Evolutionary conservation across 2,797 vertebrate species (phyloP).

Genomic region (Sarcoramphus papa): DNA sequence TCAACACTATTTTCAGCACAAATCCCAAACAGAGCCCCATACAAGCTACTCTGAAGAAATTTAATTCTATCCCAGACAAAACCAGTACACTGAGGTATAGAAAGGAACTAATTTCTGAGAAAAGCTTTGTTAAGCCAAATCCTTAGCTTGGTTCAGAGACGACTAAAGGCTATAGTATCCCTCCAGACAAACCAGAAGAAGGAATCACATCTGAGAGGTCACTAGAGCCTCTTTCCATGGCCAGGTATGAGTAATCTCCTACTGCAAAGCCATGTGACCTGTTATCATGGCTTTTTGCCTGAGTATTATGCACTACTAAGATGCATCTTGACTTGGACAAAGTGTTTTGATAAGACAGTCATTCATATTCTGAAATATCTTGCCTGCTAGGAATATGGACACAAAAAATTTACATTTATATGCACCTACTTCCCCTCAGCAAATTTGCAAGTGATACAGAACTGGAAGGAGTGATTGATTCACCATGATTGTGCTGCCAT

Average conservation of each 20-base stretch:
- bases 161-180: background rate
- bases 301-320: background rate
- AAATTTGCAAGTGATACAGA: background rate
- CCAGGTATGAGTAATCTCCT: rapidly evolving
- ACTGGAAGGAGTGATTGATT: background rate
- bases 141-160: background rate
- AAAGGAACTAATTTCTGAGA: background rate
- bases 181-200: background rate
- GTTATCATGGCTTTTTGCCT: background rate
- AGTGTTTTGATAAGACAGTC: background rate
- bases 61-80: background rate
- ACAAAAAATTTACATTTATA: background rate
- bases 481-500: background rate
- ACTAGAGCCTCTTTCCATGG: background rate
- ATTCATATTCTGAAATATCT: background rate
- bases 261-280: background rate
- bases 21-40: background rate
- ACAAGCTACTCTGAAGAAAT: background rate
- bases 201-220: background rate
- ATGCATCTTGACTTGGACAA: background rate
- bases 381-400: background rate
- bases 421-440: background rate
- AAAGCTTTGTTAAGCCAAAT: background rate
- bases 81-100: rapidly evolving
- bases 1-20: background rate